Percentiles rank a stretch among this genome's conserved stretches.
phyloP scores from a whole-genome alignment of 2,113 vertebrate genomes.

The Pangasianodon hypophthalmus region DNA sequence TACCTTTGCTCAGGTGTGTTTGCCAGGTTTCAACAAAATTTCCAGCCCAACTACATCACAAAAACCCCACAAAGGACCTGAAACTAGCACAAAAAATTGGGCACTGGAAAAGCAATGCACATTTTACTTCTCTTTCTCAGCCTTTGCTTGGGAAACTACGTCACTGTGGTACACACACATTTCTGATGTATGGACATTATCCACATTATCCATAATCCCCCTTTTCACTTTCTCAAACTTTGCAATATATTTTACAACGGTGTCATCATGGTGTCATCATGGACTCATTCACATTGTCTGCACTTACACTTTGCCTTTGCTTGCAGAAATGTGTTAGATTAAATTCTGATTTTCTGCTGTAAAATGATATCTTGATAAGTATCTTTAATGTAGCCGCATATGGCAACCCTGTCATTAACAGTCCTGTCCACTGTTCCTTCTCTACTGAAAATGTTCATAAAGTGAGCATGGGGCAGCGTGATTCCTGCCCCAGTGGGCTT shows the following conservation, averaged over 20 bases:
- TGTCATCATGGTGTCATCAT: too few species aligned
- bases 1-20: not conserved
- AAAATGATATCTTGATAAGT: not conserved
- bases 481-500: not conserved
- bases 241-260: not conserved
- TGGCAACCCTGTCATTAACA: not conserved
- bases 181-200: not conserved
- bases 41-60: not conserved
- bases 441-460: not conserved
- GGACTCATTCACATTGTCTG: not conserved
- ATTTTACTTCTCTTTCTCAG: not conserved
- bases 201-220: too few species aligned
- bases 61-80: not conserved
- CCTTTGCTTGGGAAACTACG: not conserved
- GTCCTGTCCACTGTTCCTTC: not conserved
- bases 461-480: not conserved
- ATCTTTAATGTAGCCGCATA: not conserved
- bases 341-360: not conserved
- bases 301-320: not conserved
- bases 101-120: not conserved
- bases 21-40: not conserved
- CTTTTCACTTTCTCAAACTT: not conserved
- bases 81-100: too few species aligned
- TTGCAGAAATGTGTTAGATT: not conserved
- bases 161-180: not conserved